Evolutionary conservation across 2,113 vertebrate genomes (phyloP).

Genomic region (Dendropsophus ebraccatus): DNA sequence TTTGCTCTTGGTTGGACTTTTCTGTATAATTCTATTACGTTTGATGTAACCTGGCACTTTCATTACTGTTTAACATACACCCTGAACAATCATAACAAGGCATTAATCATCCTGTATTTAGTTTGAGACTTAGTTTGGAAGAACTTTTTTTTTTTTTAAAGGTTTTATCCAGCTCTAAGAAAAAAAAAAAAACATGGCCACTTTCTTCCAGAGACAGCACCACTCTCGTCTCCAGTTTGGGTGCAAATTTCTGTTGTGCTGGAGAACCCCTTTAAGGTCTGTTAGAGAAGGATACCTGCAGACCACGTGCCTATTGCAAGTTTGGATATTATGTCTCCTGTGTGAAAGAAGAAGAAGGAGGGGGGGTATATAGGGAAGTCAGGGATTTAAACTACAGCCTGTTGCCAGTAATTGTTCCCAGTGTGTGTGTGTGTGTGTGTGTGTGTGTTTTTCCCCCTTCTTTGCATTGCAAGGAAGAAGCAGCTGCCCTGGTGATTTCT

Average conservation of each 20-base stretch:
- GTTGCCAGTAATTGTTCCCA: constrained; percentile 6
- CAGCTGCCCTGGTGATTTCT: constrained; percentile 6
- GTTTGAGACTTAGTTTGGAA: background rate
- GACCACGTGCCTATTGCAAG: constrained; percentile 26
- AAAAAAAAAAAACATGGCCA: too few species aligned
- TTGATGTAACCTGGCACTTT: too few species aligned
- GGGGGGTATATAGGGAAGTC: constrained; percentile 27
- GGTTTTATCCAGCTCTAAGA: too few species aligned
- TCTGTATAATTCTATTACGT: background rate
- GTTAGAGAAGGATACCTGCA: background rate
- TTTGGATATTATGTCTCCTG: constrained; percentile 26
- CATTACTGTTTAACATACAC: too few species aligned
- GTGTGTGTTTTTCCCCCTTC: constrained; percentile 18
- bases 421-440: constrained; percentile 25
- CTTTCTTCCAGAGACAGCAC: too few species aligned
- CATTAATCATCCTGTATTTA: background rate
- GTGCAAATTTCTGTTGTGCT: too few species aligned
- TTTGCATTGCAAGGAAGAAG: constrained; percentile 8
- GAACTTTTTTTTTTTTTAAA: too few species aligned
- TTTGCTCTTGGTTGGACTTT: too few species aligned
- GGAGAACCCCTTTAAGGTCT: background rate
- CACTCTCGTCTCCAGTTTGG: too few species aligned
- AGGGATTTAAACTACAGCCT: constrained; percentile 34
- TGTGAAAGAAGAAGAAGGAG: constrained; percentile 49
- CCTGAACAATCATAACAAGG: too few species aligned